phyloP scores from a whole-genome alignment of 2,888 invertebrate species.

The Lithophane ornitopus region DNA sequence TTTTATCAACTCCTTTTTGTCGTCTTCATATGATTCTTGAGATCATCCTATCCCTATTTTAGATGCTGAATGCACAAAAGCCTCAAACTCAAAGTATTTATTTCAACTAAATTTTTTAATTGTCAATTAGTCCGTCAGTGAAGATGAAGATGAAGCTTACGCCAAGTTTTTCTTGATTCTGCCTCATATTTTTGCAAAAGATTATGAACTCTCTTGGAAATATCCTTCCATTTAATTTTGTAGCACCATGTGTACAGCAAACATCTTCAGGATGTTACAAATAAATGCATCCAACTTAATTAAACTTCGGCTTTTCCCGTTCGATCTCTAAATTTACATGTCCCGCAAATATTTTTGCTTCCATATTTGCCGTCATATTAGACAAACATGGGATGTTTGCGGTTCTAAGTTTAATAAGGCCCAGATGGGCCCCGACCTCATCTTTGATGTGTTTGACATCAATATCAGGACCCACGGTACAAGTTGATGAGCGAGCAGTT shows the following conservation, averaged over 20 bases:
- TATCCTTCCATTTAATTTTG: background rate
- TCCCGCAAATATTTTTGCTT: conserved; percentile 55
- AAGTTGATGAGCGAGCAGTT: too few relatives aligned
- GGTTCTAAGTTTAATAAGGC: conserved; percentile 57
- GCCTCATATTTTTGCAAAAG: background rate
- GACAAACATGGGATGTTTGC: conserved; percentile 61
- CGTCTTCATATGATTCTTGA: background rate
- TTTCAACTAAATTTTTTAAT: background rate
- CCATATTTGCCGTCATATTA: conserved; percentile 41
- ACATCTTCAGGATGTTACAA: conserved; percentile 13
- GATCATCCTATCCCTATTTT: background rate
- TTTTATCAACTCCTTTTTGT: background rate
- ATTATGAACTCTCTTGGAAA: background rate
- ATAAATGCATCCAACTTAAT: conserved; percentile 19
- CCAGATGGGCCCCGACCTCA: conserved; percentile 42
- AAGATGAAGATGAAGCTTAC: background rate
- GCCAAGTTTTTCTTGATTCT: background rate
- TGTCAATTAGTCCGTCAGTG: background rate
- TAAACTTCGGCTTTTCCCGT: background rate
- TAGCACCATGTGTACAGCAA: conserved; percentile 4
- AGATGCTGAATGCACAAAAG: background rate
- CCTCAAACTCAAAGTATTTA: background rate
- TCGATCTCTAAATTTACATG: conserved; percentile 31
- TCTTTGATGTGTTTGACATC: conserved; percentile 45
- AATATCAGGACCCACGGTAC: conserved; percentile 25